Base-by-base conservation (phyloP, 1,140 invertebrate species). In the Brachionus manjavacas region DNA sequence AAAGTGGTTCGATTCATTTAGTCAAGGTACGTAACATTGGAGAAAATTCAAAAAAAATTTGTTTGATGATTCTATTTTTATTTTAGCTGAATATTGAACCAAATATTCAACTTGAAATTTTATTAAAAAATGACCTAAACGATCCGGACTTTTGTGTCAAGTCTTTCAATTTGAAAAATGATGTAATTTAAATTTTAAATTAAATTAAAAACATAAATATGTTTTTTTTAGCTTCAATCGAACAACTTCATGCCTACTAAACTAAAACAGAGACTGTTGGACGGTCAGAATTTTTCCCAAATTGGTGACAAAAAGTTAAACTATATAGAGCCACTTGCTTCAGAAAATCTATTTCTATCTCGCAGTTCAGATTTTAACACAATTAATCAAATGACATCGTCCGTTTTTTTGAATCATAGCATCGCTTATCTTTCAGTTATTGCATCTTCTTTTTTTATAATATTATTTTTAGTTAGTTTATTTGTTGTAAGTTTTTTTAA, bases 321-420 rank as follows among this genome's bases (percentile, higher is more conserved):
- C 49, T 76, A 76, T 20, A 28, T 76, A 7, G 72, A 76, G 49
- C 46, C 72, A 8, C n/a, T 76, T 25, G 14, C 72, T 46, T 49
- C 39, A 3, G 72, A 76, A 76, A 76, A 76, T 49, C 11, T 76
- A 25, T 76, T 49, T 25, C 72, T 76, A 11, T 76, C 72, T 76
- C 72, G 72, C 46, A 76, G 23, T 76, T 76, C 72, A 49, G 72
- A 76, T 23, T 49, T 76, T 11, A 76, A 49, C 20, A 23, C 72
- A 49, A 49, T 76, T 23, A 76, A 46, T 28, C 72, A 76, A 12
- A 7, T 76, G n/a, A 76, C 72, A 25, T 49, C 72, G 49, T 76
- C 72, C 52, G 43, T 76, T 49, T 76, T 76, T 49, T 76, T 76
- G 20, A 76, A 76, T 49, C 72, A 76, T 76, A 76, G 43, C 14